Evolutionary conservation across 2,113 vertebrate species (phyloP).

Genomic region (Lathamus discolor): DNA sequence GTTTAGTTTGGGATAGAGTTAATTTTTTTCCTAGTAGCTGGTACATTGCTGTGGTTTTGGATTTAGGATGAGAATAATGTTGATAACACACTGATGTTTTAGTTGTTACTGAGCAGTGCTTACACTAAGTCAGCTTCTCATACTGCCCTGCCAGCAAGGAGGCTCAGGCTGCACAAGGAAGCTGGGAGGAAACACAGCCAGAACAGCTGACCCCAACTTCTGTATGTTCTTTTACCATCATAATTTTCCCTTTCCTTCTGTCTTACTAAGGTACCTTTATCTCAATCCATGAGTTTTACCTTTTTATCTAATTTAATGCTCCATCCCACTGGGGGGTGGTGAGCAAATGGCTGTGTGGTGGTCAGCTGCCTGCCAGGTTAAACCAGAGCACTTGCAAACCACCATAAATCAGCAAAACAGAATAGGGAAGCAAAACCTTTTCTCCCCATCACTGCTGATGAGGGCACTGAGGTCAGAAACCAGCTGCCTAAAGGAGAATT

Average conservation of each 20-base stretch:
- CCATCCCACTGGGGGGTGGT: not conserved
- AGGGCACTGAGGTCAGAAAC: not conserved
- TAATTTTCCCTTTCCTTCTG: not conserved
- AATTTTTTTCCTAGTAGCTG: not conserved
- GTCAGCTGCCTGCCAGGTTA: not conserved
- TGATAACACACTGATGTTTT: not conserved
- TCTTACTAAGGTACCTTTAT: not conserved
- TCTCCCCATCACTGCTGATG: not conserved
- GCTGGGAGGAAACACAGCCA: not conserved
- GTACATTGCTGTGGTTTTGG: not conserved
- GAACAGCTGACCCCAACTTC: not conserved
- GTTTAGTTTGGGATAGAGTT: not conserved
- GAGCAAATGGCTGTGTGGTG: not conserved
- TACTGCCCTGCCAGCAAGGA: not conserved
- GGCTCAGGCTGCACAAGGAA: not conserved
- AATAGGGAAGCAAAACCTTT: not conserved
- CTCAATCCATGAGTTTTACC: not conserved
- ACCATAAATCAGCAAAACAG: not conserved
- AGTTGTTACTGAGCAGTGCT: not conserved
- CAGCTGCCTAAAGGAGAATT: not conserved
- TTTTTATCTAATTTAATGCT: not conserved
- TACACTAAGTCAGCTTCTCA: not conserved
- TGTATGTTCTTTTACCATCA: not conserved
- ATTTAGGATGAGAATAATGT: not conserved
- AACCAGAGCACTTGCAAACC: not conserved